Evolutionary conservation across 2,113 vertebrate genomes (phyloP).

Genomic region (Pitta sordida): DNA sequence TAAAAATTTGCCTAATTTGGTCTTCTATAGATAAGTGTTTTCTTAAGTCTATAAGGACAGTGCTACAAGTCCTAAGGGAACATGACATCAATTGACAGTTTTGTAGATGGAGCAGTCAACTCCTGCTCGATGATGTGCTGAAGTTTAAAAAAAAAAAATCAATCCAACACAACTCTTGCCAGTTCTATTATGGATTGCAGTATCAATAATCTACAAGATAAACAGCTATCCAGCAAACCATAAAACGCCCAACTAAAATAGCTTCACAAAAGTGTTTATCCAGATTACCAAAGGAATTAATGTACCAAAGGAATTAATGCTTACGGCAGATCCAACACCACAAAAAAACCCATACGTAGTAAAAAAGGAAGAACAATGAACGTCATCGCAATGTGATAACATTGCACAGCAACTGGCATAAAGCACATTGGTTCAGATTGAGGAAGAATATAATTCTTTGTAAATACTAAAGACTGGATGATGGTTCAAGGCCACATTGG

Average conservation of each 20-base stretch:
- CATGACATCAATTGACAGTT: neutral
- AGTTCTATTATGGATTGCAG: neutral
- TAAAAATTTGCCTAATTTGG: neutral
- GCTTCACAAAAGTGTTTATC: neutral
- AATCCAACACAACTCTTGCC: neutral
- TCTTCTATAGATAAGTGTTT: neutral
- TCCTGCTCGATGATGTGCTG: neutral
- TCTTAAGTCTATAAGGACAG: neutral
- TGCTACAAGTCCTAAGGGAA: neutral
- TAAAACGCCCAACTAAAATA: neutral
- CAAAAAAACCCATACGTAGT: too few relatives aligned
- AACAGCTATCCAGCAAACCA: neutral
- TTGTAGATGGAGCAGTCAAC: neutral
- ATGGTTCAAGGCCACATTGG: neutral
- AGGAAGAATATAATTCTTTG: neutral
- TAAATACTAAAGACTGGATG: neutral
- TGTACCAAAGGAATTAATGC: neutral
- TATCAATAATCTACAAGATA: neutral
- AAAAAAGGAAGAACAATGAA: neutral
- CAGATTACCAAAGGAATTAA: neutral
- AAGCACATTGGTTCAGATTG: neutral
- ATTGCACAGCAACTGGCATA: neutral
- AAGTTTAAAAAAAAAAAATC: neutral
- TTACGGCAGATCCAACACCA: neutral
- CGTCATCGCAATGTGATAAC: rapidly evolving